Base-by-base conservation (phyloP, 2,113 vertebrate genomes). In the Peromyscus maniculatus region DNA sequence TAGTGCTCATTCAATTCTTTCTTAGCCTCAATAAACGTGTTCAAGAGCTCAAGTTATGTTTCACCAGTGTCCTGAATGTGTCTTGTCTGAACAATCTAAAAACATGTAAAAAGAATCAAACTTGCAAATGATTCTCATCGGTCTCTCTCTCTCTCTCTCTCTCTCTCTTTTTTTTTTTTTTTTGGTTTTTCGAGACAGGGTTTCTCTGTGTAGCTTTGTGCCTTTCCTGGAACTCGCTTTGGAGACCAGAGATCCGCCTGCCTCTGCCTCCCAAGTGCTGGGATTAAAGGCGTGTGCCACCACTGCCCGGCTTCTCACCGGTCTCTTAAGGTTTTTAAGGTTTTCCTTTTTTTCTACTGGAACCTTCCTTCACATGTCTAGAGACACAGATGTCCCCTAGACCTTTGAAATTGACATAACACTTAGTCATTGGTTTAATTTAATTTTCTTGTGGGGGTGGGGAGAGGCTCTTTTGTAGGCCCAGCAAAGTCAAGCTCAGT, bases 21-120 rank as follows among this genome's bases (percentile, higher is more conserved):
- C 74, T 49, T 83, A 87, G n/a, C 31, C 52, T 95, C 36, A 46
- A 3, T 91, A 91, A 16, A 52, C 80, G 59, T 24, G 9, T 91
- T 71, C 49, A 55, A 57, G 33, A 12, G n/a, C 36, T 80, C 69
- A 52, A 36, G 5, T 43, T 78, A 93, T 21, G 39, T 89, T 74
- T 91, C 66, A n/a, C 92, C 67, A 43, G 79, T 82, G 39, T 52
- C 64, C 36, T 74, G 80, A 31, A 62, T 71, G 49, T 64, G 24
- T 80, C 64, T 69, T 94, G 43, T 71, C 24, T 55, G 57, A 91
- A 75, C 49, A 74, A 94, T 80, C 57, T 52, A 59, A 17, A 74
- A 91, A 87, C 31, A 97, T 52, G 71, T 91, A n/a, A 43, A 88
- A 89, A 22, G 71, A 89, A 82, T 77, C 26, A 87, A 96, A 57